Evolutionary conservation across 2,888 invertebrate genomes (phyloP), one percentile per base, ranked within the genome.

Genomic region (Habroteleia sp.): DNA sequence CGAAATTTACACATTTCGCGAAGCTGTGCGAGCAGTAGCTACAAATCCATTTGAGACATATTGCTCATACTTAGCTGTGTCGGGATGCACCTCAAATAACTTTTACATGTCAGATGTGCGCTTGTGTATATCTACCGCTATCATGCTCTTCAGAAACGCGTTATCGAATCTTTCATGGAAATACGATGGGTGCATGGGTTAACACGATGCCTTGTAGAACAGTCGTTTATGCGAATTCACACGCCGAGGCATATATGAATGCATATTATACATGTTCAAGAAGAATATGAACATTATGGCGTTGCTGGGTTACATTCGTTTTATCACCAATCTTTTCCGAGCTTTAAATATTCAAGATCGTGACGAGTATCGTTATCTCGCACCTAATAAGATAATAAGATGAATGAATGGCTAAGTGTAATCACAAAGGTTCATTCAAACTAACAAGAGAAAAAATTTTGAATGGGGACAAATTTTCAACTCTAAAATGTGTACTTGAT

Each of bases 151-250:
- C 44, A 48, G 60, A 74, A 69, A 68, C 48, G 76, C 77, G 76
- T 80, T 81, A 82, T 84, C 81, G 81, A 81, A 80, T 84, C 74
- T 80, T 69, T 66, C 72, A 73, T 76, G 77, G 75, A 77, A 80
- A 81, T 68, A 56, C 80, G 76, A 74, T 69, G 75, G 68, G 65
- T 62, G 62, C 48, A 48, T 39, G 52, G 68, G 66, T 74, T 65
- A 77, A 69, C 56, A 44, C 69, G 65, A 65, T 54, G 63, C 60
- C 60, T 54, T 60, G 50, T 69, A 74, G 60, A 73, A 60, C 73
- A 74, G 60, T 62, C 66, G 62, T 66, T 62, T 66, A 74, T 48
- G 60, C 60, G 73, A 52, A 60, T 66, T 65, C 71, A 52, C 63
- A 63, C 72, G 62, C 69, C 25, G 44, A 29, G 58, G 50, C 52